Base-by-base conservation (phyloP, 2,888 invertebrate genomes). In the Cantharis rufa region DNA sequence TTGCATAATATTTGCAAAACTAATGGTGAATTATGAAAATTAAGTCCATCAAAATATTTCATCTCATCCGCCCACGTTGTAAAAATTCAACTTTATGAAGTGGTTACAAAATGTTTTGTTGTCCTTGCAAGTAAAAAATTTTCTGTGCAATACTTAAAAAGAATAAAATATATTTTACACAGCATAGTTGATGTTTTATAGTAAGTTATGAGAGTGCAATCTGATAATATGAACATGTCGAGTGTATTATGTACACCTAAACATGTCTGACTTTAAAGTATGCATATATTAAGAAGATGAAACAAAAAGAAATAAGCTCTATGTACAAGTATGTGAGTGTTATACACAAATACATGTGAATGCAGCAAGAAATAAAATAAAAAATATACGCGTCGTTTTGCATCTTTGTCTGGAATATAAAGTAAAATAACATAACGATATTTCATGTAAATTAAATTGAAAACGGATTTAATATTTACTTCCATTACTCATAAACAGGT, bases 401-500 rank as follows among this genome's bases (percentile, higher is more conserved):
- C 70, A 21, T 70, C 77, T 66, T 70, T 73, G 63, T 73, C 71
- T 62, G 15, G 10, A 62, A n/a, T 15, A 18, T 62, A 32, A 27
- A 15, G 68, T 70, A 32, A 32, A 72, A 73, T 75, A 79, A 75
- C 69, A 70, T 74, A 70, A 48, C 70, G 32, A 16, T 62, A 32
- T 70, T 73, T 73, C 79, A 78, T 78, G 80, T 81, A 76, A 81
- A 79, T 81, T 82, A 82, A 82, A 83, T 82, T 83, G 81, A 81
- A 82, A 80, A 80, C 76, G 80, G 80, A 80, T 81, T 76, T 80
- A 73, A 74, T 79, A 78, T 79, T 48, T 80, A 78, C 80, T 80
- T 82, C 82, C 82, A 83, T 83, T 83, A 83, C 81, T 83, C 82
- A 83, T 83, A 81, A 83, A 82, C 82, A 82, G 80, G 82, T 83